Percentiles rank a stretch among this genome's conserved stretches.
phyloP scores from a whole-genome alignment of 2,113 vertebrate genomes.

The Irena cyanogastra region DNA sequence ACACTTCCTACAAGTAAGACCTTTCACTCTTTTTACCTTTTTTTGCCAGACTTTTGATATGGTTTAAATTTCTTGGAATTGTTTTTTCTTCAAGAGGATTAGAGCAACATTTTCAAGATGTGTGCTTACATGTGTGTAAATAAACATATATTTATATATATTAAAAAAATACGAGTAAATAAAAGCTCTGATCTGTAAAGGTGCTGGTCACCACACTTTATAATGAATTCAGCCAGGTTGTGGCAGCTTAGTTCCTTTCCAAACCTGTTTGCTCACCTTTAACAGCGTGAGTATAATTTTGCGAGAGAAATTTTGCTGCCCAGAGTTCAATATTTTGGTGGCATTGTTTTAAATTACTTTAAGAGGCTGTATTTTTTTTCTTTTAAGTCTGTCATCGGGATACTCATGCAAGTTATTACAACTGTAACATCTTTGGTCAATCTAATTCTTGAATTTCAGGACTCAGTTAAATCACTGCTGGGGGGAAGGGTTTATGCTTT shows the following conservation, averaged over 20 bases:
- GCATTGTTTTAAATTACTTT: background rate
- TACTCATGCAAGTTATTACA: background rate
- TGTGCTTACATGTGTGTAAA: background rate
- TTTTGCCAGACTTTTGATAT: background rate
- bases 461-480: background rate
- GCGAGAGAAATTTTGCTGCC: background rate
- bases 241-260: background rate
- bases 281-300: background rate
- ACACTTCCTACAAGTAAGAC: conserved; percentile 69
- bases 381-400: background rate
- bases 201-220: background rate
- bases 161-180: background rate
- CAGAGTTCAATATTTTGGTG: background rate
- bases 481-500: background rate
- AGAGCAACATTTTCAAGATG: background rate
- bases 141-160: background rate
- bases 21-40: conserved; percentile 50
- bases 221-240: background rate
- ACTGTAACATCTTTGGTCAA: background rate
- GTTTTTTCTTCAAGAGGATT: background rate
- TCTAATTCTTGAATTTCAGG: background rate
- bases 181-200: background rate
- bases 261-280: background rate
- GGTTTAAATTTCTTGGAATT: background rate
- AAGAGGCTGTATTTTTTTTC: background rate